phyloP scores from a whole-genome alignment of 2,888 invertebrate genomes.

The Drosophila lutescens region DNA sequence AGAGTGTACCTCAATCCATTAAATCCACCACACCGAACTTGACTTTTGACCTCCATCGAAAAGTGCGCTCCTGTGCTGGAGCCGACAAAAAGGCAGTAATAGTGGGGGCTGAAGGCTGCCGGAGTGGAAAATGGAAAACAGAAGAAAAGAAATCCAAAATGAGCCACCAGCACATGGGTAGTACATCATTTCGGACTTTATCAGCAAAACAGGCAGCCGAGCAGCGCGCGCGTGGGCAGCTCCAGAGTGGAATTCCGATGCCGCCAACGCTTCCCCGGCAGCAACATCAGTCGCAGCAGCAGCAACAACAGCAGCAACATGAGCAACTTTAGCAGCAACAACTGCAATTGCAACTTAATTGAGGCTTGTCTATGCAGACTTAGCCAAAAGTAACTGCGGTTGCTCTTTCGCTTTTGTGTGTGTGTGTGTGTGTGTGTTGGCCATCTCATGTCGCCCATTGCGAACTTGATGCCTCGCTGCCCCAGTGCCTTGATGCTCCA shows the following conservation, averaged over 20 bases:
- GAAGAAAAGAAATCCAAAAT: constrained; percentile 45
- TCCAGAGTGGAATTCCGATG: constrained; percentile 40
- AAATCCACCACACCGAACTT: background rate
- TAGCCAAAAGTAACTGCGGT: constrained; percentile 71
- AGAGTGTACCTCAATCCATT: too few species aligned
- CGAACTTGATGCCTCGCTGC: constrained; percentile 82
- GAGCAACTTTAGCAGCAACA: constrained; percentile 41
- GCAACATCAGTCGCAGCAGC: constrained; percentile 42
- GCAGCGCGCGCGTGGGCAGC: constrained; percentile 49
- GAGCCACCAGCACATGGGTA: constrained; percentile 60
- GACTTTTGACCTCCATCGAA: background rate
- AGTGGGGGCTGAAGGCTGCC: background rate
- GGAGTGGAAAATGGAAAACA: constrained; percentile 28
- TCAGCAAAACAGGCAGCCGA: constrained; percentile 62
- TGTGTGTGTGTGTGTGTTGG: constrained; percentile 10
- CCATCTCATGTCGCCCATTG: constrained; percentile 63
- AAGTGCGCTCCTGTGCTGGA: constrained; percentile 3
- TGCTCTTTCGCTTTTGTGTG: constrained; percentile 42
- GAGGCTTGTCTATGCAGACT: constrained; percentile 74
- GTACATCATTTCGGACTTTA: constrained; percentile 80
- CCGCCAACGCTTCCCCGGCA: constrained; percentile 63
- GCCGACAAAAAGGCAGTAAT: background rate
- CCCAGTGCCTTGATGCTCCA: constrained; percentile 83
- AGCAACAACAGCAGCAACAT: constrained; percentile 39
- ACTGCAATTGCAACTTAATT: constrained; percentile 80